Conservation (phyloP, 2,113 vertebrate species). For the Pica pica region DNA sequence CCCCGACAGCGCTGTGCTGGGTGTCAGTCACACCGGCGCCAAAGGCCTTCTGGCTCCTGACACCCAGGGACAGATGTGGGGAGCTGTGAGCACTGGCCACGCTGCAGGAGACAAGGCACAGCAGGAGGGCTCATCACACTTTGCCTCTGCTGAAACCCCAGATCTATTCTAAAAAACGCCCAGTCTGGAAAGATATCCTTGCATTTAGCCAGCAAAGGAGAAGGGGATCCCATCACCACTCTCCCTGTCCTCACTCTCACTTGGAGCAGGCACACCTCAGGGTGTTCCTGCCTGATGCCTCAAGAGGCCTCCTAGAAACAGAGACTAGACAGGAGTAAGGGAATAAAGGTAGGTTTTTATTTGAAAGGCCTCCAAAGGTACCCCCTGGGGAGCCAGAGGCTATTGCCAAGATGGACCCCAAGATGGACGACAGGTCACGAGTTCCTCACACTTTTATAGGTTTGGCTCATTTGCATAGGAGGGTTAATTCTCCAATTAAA, state of each 20-base stretch:
- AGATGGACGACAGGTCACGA: too few species aligned
- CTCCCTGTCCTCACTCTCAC: not conserved
- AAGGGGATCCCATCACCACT: not conserved
- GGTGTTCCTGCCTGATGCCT: not conserved
- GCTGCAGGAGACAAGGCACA: not conserved
- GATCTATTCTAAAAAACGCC: not conserved
- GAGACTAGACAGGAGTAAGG: too few species aligned
- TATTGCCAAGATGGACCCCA: too few species aligned
- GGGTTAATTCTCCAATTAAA: too few species aligned
- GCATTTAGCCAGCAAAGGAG: not conserved
- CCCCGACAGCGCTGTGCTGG: not conserved
- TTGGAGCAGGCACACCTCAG: not conserved
- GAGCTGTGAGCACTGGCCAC: not conserved
- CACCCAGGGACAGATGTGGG: not conserved
- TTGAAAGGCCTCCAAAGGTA: too few species aligned
- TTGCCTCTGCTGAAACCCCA: not conserved
- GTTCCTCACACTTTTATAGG: too few species aligned
- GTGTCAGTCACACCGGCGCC: not conserved
- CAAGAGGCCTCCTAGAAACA: too few species aligned
- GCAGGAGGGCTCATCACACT: not conserved
- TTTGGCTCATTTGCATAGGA: too few species aligned
- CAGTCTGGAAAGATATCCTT: accelerated
- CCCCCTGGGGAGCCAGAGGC: too few species aligned
- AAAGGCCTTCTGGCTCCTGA: not conserved
- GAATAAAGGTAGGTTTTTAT: too few species aligned